Evolutionary conservation across 2,797 vertebrate species (phyloP).

Genomic region (Rhincodon typus): DNA sequence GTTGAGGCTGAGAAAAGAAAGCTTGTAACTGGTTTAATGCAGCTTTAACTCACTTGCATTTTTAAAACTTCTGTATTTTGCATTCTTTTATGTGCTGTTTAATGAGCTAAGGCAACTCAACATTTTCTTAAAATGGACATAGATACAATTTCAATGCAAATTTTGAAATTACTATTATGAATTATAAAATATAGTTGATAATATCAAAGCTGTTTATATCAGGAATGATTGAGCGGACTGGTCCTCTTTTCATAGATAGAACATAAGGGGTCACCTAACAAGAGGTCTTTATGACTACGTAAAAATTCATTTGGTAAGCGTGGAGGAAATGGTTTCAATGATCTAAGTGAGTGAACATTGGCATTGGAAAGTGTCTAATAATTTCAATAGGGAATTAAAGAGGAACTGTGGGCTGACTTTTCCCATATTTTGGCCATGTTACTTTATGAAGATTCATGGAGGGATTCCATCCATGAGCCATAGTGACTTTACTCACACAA

Average conservation of each 20-base stretch:
- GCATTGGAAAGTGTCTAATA: background rate
- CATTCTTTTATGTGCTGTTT: background rate
- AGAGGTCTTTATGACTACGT: background rate
- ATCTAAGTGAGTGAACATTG: background rate
- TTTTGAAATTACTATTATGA: background rate
- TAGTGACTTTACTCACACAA: too few relatives aligned
- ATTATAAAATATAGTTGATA: background rate
- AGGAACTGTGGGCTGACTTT: too few relatives aligned
- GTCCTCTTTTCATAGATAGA: background rate
- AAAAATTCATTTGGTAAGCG: background rate
- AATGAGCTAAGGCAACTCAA: background rate
- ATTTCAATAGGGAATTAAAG: background rate
- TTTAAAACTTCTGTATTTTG: background rate
- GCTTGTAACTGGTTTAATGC: background rate
- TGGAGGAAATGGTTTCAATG: background rate
- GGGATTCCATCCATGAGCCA: too few relatives aligned
- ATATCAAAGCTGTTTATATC: background rate
- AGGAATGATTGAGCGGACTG: background rate
- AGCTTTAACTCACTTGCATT: background rate
- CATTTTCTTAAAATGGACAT: background rate
- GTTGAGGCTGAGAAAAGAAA: background rate
- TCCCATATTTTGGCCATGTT: too few relatives aligned
- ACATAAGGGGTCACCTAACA: background rate
- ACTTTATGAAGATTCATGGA: too few relatives aligned
- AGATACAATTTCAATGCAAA: background rate